A percentile compares a stretch with the other conserved stretches of the same genome.
Conservation (phyloP, 2,113 vertebrate species). For the Tympanuchus pallidicinctus region DNA sequence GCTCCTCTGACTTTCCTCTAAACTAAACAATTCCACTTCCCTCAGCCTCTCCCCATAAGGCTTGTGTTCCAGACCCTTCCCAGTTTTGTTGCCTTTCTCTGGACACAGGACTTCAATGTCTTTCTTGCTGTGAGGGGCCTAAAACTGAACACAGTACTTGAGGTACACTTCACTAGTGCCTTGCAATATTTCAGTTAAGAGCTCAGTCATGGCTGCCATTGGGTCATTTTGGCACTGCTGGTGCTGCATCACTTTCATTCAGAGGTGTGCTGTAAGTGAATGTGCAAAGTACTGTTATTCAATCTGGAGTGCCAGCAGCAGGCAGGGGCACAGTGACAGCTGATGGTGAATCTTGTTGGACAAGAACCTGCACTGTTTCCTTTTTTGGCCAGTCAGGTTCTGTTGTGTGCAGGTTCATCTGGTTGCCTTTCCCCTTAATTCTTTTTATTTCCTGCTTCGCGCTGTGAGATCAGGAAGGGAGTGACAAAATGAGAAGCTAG, state of each 20-base stretch:
- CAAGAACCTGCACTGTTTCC: neutral
- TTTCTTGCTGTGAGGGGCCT: too few species aligned
- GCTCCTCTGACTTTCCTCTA: too few species aligned
- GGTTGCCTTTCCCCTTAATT: neutral
- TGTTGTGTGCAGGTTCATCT: neutral
- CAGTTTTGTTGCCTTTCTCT: too few species aligned
- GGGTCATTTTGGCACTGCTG: neutral
- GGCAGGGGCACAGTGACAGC: neutral
- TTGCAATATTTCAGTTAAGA: neutral
- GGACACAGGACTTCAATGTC: too few species aligned
- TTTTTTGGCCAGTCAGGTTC: neutral
- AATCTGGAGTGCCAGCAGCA: neutral
- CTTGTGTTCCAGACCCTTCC: too few species aligned
- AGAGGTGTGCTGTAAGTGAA: neutral
- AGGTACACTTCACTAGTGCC: too few species aligned
- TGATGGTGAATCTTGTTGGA: neutral
- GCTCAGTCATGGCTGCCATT: rapidly evolving
- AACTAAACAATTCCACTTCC: too few species aligned
- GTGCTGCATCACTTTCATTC: neutral
- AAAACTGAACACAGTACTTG: too few species aligned
- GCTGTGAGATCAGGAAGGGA: neutral
- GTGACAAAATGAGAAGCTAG: neutral
- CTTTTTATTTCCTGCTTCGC: neutral
- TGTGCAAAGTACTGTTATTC: neutral
- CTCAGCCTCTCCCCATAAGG: too few species aligned